Conservation (phyloP, 2,888 invertebrate genomes). For the Venustoraphidia nigricollis region DNA sequence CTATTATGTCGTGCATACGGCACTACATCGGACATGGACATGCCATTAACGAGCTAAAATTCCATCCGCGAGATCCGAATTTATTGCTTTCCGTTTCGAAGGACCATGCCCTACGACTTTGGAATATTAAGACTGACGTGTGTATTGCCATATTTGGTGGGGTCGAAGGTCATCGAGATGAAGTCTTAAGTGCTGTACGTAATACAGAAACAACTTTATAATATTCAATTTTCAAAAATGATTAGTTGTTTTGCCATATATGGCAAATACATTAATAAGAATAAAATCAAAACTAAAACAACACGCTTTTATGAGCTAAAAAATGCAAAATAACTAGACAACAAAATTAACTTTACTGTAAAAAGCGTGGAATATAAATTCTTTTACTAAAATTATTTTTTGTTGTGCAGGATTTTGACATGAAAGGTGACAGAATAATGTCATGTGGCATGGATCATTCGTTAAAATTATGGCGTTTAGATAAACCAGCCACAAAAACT, state of each 20-base stretch:
- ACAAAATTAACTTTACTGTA: too few relatives aligned
- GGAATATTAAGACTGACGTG: conserved; percentile 90
- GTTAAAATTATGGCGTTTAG: conserved; percentile 84
- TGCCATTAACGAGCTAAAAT: conserved; percentile 81
- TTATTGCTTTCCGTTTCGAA: conserved; percentile 84
- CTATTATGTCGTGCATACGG: conserved; percentile 68
- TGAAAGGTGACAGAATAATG: conserved; percentile 70
- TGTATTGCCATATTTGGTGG: conserved; percentile 95
- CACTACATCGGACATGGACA: conserved; percentile 85
- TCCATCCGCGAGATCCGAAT: conserved; percentile 82
- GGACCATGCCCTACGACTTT: conserved; percentile 73
- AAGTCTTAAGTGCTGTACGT: conserved; percentile 66
- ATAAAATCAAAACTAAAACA: too few relatives aligned
- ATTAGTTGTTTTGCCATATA: too few relatives aligned
- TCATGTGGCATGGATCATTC: conserved; percentile 99
- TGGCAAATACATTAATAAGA: too few relatives aligned
- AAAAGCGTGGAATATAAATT: too few relatives aligned
- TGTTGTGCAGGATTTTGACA: conserved; percentile 54
- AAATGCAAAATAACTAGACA: too few relatives aligned
- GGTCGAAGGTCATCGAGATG: conserved; percentile 91
- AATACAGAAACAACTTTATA: too few relatives aligned
- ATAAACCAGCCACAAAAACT: conserved; percentile 67
- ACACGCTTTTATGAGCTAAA: too few relatives aligned
- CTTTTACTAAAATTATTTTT: conserved; percentile 2
- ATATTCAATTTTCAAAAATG: too few relatives aligned